phyloP scores from a whole-genome alignment of 2,113 vertebrate species.

The Empidonax alnorum region DNA sequence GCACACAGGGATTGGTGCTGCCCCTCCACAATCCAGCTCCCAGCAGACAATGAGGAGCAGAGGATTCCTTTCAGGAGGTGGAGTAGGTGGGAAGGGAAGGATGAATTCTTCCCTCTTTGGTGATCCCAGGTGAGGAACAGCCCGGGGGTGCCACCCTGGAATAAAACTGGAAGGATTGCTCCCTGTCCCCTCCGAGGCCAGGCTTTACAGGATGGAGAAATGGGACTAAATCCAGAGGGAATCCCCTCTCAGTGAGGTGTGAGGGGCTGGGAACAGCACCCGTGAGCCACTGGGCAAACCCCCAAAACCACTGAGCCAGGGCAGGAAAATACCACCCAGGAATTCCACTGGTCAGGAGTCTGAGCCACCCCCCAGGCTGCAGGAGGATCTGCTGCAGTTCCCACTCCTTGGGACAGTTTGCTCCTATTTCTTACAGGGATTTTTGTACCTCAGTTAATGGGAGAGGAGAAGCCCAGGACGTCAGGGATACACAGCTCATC shows the following conservation, averaged over 20 bases:
- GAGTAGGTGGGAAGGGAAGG: not conserved
- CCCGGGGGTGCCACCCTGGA: not conserved
- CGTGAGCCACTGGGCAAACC: not conserved
- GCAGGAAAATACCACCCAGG: not conserved
- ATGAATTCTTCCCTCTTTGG: not conserved
- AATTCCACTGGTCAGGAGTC: not conserved
- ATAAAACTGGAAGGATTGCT: not conserved
- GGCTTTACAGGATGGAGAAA: not conserved
- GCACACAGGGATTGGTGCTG: not conserved
- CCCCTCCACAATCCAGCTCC: not conserved
- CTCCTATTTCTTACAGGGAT: not conserved
- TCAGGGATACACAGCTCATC: not conserved
- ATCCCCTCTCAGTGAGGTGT: rapidly evolving
- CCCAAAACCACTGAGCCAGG: not conserved
- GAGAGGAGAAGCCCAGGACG: not conserved
- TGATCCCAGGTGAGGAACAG: not conserved
- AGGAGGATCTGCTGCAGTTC: not conserved
- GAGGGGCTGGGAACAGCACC: not conserved
- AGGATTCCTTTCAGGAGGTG: not conserved
- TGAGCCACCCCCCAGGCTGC: not conserved
- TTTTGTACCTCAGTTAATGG: not conserved
- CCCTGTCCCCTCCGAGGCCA: rapidly evolving
- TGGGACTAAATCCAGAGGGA: not conserved
- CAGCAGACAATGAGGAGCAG: not conserved
- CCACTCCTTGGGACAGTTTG: not conserved